Base-by-base conservation (phyloP, 2,113 vertebrate genomes). In the Alethe diademata region DNA sequence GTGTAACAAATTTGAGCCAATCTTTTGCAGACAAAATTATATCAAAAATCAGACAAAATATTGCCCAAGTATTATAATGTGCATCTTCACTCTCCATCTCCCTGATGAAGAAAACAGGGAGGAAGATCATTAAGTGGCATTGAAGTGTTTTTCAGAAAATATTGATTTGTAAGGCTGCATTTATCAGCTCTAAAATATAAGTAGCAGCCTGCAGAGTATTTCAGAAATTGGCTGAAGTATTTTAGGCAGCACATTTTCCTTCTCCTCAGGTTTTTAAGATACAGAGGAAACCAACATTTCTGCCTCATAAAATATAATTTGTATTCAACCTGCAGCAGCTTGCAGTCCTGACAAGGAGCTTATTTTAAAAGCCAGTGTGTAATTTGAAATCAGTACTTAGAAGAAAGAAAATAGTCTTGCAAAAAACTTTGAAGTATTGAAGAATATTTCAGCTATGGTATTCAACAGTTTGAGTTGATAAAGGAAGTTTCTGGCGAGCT, bases 181-280 rank as follows among this genome's bases (percentile, higher is more conserved):
- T 92, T 90, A 70, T 42, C 51, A 82, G 18, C 58, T 72, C 67
- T 88, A 88, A 94, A 92, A 90, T 79, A 58, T 58, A 73, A 91
- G 74, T 62, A 76, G 38, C 38, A 93, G 50, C 56, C 78, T 95
- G 71, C 50, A 83, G 74, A 86, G 24, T 29, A 60, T 72, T 92
- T 92, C 43, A 80, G 87, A 90, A 92, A 94, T 65, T 51, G 62
- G 26, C 56, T 76, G 78, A 90, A 92, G 88, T 66, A 90, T 91
- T 91, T 65, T 35, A 88, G 66, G 51, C 40, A 58, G 66, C 51
- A 73, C 24, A 79, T 95, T 96, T 90, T 62, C 51, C 25, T n/a
- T 88, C 74, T 78, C 16, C n/a, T 70, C 5, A 17, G 38, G 64
- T 76, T 85, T 94, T 86, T 64, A 74, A 86, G 82, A 29, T 76